A percentile compares a stretch with the other conserved stretches of the same genome.
phyloP scores from a whole-genome alignment of 2,888 invertebrate species.

The Agrochola lota region DNA sequence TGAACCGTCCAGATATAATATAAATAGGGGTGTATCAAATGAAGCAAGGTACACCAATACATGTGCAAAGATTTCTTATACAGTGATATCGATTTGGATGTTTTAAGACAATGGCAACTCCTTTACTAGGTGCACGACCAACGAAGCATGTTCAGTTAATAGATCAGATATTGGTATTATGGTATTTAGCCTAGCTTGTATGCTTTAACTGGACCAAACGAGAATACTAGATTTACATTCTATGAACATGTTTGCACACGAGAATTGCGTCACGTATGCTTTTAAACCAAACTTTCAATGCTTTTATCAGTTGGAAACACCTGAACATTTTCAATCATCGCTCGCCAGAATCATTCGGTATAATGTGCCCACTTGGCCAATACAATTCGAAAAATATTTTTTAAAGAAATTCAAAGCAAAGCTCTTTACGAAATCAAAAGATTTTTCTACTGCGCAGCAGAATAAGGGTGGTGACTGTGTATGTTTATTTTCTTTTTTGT shows the following conservation, averaged over 20 bases:
- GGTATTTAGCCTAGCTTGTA: conserved; percentile 28
- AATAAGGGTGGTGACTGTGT: conserved; percentile 70
- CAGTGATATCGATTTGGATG: conserved; percentile 43
- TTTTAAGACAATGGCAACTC: conserved; percentile 48
- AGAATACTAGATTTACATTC: conserved; percentile 52
- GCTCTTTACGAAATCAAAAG: conserved; percentile 52
- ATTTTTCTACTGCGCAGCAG: conserved; percentile 71
- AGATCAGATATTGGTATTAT: conserved; percentile 43
- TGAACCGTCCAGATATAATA: conserved; percentile 22
- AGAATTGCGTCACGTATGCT: conserved; percentile 59
- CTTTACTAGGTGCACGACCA: conserved; percentile 36
- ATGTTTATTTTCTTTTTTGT: conserved; percentile 82
- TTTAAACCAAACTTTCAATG: conserved; percentile 48
- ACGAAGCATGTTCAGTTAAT: conserved; percentile 34
- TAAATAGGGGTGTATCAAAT: conserved; percentile 8
- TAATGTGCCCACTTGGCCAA: conserved; percentile 34
- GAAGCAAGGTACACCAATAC: conserved; percentile 14
- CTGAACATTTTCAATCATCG: conserved; percentile 61
- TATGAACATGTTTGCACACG: conserved; percentile 39
- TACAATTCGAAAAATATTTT: conserved; percentile 30
- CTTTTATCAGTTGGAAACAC: conserved; percentile 52
- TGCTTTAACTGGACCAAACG: conserved; percentile 37
- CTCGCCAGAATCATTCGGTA: conserved; percentile 42
- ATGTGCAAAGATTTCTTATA: conserved; percentile 41
- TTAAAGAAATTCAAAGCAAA: conserved; percentile 33